Base-by-base conservation (phyloP, 30 jellyfish, hydroid and myxozoan species). In the Aurelia aurita region DNA sequence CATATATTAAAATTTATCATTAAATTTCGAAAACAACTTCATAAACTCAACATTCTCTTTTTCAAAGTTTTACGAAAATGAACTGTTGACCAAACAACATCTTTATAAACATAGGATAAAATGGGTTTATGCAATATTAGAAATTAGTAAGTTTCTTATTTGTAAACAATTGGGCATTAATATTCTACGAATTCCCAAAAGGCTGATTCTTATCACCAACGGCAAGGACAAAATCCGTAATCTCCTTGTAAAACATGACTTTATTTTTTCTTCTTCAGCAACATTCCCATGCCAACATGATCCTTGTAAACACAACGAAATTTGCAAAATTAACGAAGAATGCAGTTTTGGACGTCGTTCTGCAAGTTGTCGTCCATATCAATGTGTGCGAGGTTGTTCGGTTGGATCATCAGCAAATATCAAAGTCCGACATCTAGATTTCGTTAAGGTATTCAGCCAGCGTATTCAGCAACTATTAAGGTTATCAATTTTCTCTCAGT, bases 231-330 rank as follows among this genome's bases (percentile, higher is more conserved):
- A 14, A 35, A 6, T 69, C 68, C 63, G 0, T 3, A 23, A 16
- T 39, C 2, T 31, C 8, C 13, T 23, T 3, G 46, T 20, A 12
- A 32, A 25, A 34, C 7, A 11, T 72, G 1, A 19, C 44, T 35
- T 0, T 44, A 14, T 11, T 72, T 3, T 66, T 55, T 77, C 13
- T 69, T 25, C 31, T 77, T 35, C 49, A 90, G 98, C 81, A 3
- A 79, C 86, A 26, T 75, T 86, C 34, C 98, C 98, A 12, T 91
- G 98, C 59, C 94, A 80, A 45, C 63, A 67, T 39, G 81, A 86
- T 47, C 98, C 94, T 5, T 91, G 98, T 31, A 81, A 74, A 51
- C 32, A 22, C 3, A 73, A 76, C 55, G 94, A 78, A 57, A 83
- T 91, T 11, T 91, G 98, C 61, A 31, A 74, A 13, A 69, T 91